phyloP scores from a whole-genome alignment of 2,113 vertebrate species.

The Phalacrocorax carbo region DNA sequence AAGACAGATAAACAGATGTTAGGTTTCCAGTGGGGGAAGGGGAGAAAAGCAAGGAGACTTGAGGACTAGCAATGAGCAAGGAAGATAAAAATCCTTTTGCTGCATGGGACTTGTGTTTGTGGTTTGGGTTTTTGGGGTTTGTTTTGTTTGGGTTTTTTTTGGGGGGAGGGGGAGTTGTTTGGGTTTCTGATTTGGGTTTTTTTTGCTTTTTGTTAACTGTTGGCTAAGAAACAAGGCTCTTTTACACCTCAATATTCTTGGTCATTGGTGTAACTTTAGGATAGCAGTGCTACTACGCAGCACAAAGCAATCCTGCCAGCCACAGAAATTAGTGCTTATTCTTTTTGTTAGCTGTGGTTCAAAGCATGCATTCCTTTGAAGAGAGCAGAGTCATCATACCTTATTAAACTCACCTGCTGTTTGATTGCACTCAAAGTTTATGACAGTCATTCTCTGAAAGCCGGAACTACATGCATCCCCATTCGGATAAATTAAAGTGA shows the following conservation, averaged over 20 bases:
- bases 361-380: neutral
- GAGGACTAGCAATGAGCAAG: neutral
- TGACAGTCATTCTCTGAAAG: conserved; percentile 95
- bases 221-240: neutral
- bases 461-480: conserved; percentile 86
- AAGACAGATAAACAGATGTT: neutral
- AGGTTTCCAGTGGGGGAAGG: neutral
- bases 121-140: neutral
- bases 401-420: conserved; percentile 80
- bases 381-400: neutral
- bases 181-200: neutral
- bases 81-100: neutral
- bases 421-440: conserved; percentile 91
- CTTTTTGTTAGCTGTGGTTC: neutral
- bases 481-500: conserved; percentile 87
- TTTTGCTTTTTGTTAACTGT: neutral
- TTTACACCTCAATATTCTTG: neutral
- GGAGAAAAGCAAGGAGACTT: neutral
- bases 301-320: neutral
- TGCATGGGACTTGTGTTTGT: accelerated
- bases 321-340: neutral
- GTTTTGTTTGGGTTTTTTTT: neutral
- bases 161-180: too few relatives aligned
- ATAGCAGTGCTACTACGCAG: neutral
- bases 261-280: neutral